These are phyloP conservation scores for Diadema setosum DNA, from an alignment of 35 echinoderm and acorn worm species.

Conservation along the genomic window DNA sequence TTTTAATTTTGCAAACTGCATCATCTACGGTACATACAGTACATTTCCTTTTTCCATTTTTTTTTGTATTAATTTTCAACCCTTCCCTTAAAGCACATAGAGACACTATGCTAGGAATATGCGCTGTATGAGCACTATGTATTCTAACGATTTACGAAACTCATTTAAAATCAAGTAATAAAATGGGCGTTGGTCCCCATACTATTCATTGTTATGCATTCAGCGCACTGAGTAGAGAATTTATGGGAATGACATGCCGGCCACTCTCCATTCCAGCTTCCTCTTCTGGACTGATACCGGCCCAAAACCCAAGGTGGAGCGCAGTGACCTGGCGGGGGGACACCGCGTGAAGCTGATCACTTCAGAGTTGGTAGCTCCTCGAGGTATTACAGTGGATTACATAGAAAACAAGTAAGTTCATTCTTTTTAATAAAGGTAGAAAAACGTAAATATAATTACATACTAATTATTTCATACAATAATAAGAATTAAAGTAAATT, in stretches of 20 bases:
- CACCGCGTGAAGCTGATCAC: neutral
- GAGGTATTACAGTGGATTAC: slow-evolving; percentile 15
- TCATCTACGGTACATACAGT: too few relatives aligned
- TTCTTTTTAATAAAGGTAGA: neutral
- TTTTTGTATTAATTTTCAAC: too few relatives aligned
- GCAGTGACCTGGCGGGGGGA: neutral
- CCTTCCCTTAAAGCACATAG: too few relatives aligned
- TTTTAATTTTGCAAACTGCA: too few relatives aligned
- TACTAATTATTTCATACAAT: neutral
- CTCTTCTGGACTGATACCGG: slow-evolving; percentile 20
- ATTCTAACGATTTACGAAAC: too few relatives aligned
- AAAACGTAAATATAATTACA: neutral
- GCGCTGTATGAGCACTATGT: too few relatives aligned
- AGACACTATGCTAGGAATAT: too few relatives aligned
- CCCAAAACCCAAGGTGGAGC: slow-evolving; percentile 3
- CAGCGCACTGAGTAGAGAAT: too few relatives aligned
- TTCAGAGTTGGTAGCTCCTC: neutral
- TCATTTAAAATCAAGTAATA: too few relatives aligned
- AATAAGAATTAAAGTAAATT: neutral
- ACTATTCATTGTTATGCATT: too few relatives aligned
- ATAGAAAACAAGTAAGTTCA: neutral
- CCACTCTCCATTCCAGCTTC: neutral
- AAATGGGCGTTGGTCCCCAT: too few relatives aligned
- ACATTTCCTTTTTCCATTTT: too few relatives aligned
- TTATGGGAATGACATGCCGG: neutral